Evolutionary conservation across 2,797 vertebrate species (phyloP), one percentile per base, ranked within the genome.

Genomic region (Miichthys miiuy): DNA sequence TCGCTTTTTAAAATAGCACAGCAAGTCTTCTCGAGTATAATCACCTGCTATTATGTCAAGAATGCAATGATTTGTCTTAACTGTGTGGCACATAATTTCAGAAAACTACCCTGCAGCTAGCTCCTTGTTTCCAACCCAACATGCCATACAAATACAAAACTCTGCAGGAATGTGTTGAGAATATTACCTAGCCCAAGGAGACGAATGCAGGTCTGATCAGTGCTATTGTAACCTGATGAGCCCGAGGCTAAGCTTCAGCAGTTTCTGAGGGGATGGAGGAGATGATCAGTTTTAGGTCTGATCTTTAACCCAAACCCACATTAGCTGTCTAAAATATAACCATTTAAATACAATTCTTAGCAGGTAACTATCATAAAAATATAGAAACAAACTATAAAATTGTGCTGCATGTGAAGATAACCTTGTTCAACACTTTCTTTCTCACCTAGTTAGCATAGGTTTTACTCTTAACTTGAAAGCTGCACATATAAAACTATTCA

Each of bases 191-290:
- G 86, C 87, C 88, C 72, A 68, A 82, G 75, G 85, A 90, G 77
- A 87, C 44, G 58, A 75, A 73, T 82, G 83, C 57, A 67, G 77
- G 84, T 90, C 79, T 85, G 89, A 91, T 88, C 50, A 55, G 70
- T 77, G 52, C 84, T 79, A 87, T 84, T 93, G 94, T 94, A 94
- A 95, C 92, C 89, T 79, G 91, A 94, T 91, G 88, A 93, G 83
- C 87, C 81, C 55, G 23, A 88, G 87, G 86, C 87, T 77, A 76
- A 83, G 87, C 88, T 84, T 86, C 77, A 84, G 48, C 83, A 83
- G 84, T 89, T 84, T 89, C 81, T 86, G 81, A 86, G 73, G 86
- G 87, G 89, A 94, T 90, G 89, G 88, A 91, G 77, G 80, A 91
- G 87, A 90, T 91, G 80, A 88, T 86, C 87, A 72, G 55, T 61